Evolutionary conservation across 2,113 vertebrate genomes (phyloP).

Genomic region (Sapayoa aenigma): DNA sequence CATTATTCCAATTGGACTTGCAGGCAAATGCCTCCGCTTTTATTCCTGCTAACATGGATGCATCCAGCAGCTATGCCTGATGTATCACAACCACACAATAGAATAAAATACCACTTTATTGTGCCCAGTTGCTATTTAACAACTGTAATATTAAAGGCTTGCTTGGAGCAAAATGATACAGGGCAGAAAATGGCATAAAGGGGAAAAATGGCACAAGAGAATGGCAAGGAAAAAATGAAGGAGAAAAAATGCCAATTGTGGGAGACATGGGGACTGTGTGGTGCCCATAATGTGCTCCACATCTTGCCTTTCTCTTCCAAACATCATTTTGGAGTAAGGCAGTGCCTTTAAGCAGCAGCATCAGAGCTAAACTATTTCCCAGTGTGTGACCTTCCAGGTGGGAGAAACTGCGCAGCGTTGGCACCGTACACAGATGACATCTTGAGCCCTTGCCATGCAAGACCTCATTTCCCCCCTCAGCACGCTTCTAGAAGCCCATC

Average conservation of each 20-base stretch:
- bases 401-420: neutral
- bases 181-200: neutral
- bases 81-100: neutral
- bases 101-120: conserved; percentile 52
- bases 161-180: neutral
- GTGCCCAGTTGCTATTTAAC: neutral
- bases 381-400: neutral
- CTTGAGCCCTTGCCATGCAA: neutral
- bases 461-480: neutral
- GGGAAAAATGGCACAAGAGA: neutral
- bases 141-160: neutral
- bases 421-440: accelerated
- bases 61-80: neutral
- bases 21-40: neutral
- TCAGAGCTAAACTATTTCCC: neutral
- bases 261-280: neutral
- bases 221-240: neutral
- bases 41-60: neutral
- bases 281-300: neutral
- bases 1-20: neutral
- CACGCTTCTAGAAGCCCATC: neutral
- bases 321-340: neutral
- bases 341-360: neutral
- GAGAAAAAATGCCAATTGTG: neutral
- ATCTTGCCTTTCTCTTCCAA: neutral